Evolutionary conservation across 2,113 vertebrate species (phyloP).

Genomic region (Colius striatus): DNA sequence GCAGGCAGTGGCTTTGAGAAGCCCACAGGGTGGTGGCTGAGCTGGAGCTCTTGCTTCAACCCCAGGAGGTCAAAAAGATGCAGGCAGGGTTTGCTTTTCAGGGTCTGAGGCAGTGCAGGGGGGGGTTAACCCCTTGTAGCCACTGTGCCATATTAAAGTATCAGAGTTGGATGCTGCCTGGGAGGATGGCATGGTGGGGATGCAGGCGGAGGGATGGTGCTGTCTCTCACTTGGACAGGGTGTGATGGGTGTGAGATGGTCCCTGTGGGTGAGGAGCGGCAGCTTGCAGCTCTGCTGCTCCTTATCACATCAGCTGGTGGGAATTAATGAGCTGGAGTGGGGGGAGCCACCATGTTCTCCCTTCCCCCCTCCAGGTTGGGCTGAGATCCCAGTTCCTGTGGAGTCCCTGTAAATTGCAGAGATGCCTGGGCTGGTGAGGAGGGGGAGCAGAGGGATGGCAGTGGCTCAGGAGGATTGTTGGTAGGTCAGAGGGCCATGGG

Average conservation of each 20-base stretch:
- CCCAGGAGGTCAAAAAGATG: background rate
- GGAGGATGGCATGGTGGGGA: fast-evolving
- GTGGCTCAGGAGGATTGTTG: fast-evolving
- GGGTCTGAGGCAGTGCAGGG: background rate
- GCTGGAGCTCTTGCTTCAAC: background rate
- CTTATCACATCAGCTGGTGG: constrained; percentile 35
- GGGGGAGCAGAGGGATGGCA: background rate
- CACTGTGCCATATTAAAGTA: background rate
- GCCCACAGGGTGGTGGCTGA: background rate
- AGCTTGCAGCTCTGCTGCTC: constrained; percentile 13
- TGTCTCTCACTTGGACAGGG: background rate
- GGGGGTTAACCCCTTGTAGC: background rate
- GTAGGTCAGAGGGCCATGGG: background rate
- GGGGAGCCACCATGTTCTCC: fast-evolving
- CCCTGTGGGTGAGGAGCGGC: background rate
- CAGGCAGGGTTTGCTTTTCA: background rate
- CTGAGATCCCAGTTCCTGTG: background rate
- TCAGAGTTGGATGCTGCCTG: fast-evolving
- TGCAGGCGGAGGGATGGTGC: background rate
- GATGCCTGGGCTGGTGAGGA: background rate
- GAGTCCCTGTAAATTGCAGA: background rate
- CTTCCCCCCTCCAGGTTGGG: background rate
- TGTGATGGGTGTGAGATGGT: background rate
- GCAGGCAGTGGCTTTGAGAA: background rate
- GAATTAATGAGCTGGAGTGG: background rate